Percentiles rank a stretch among this genome's conserved stretches.
These are phyloP conservation scores for Alethe diademata DNA, from an alignment of 2,113 vertebrate species.

Conservation along the genomic window DNA sequence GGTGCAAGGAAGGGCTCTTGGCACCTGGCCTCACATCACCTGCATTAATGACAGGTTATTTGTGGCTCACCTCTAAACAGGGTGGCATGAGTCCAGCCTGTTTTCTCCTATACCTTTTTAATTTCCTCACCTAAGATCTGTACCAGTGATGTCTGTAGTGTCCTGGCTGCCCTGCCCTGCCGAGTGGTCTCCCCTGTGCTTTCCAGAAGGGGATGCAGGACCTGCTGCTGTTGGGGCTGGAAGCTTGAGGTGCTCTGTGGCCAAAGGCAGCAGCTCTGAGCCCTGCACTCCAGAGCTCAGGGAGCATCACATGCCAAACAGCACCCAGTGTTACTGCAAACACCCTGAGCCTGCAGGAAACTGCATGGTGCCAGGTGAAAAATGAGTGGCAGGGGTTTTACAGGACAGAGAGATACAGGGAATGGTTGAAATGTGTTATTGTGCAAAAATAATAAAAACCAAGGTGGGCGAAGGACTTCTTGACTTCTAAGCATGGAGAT, in stretches of 20 bases:
- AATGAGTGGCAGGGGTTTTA: neutral
- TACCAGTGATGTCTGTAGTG: neutral
- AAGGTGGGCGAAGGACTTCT: neutral
- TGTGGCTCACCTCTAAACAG: neutral
- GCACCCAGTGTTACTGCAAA: neutral
- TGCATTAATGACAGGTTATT: neutral
- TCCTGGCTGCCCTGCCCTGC: neutral
- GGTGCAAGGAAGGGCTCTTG: neutral
- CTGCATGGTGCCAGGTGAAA: neutral
- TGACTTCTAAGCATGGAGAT: neutral
- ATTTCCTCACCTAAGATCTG: neutral
- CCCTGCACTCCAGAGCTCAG: neutral
- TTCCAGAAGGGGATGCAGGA: neutral
- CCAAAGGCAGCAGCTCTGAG: neutral
- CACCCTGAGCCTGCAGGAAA: neutral
- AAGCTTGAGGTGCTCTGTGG: neutral
- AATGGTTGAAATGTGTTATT: neutral
- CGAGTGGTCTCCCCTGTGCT: neutral
- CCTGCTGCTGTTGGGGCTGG: fast-evolving
- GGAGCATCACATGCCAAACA: neutral
- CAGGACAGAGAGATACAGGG: neutral
- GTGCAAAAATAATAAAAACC: neutral
- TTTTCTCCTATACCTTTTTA: neutral
- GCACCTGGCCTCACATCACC: neutral
- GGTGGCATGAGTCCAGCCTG: neutral